Evolutionary conservation across 2,888 invertebrate species (phyloP).

Genomic region (Resseliella maxima): DNA sequence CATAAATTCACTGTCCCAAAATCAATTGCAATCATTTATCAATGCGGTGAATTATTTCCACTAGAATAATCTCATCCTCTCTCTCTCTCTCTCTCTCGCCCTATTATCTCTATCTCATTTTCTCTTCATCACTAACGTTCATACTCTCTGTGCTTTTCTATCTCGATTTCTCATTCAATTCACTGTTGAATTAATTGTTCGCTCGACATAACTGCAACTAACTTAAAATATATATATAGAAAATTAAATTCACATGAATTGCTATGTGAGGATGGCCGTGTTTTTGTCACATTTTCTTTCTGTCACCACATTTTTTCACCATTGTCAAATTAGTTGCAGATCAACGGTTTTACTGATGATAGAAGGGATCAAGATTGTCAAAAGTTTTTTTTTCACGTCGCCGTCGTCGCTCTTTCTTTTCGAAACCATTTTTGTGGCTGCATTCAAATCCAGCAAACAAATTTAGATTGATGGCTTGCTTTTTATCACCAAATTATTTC

Average conservation of each 20-base stretch:
- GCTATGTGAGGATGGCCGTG: background rate
- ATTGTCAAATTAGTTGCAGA: conserved; percentile 29
- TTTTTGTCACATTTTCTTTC: background rate
- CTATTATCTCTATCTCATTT: too few relatives aligned
- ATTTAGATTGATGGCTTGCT: conserved; percentile 53
- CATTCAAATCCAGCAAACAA: conserved; percentile 42
- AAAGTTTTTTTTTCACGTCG: background rate
- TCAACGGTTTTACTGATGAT: conserved; percentile 28
- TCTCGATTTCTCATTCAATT: background rate
- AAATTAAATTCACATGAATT: conserved; percentile 27
- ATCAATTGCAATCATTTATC: background rate
- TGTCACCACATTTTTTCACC: background rate
- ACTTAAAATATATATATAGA: background rate
- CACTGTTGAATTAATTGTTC: background rate
- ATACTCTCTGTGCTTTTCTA: background rate
- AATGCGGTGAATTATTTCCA: background rate
- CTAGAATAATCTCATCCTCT: too few relatives aligned
- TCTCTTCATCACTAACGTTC: background rate
- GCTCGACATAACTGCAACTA: background rate
- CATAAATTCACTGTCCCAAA: background rate
- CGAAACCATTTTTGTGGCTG: background rate
- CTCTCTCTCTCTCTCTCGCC: too few relatives aligned
- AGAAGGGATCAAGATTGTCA: conserved; percentile 29
- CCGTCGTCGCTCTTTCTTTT: background rate
- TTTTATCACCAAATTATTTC: conserved; percentile 34